Percentiles rank a stretch among this genome's conserved stretches.
Evolutionary conservation across 2,113 vertebrate species (phyloP).

Genomic region (Girardinichthys multiradiatus): DNA sequence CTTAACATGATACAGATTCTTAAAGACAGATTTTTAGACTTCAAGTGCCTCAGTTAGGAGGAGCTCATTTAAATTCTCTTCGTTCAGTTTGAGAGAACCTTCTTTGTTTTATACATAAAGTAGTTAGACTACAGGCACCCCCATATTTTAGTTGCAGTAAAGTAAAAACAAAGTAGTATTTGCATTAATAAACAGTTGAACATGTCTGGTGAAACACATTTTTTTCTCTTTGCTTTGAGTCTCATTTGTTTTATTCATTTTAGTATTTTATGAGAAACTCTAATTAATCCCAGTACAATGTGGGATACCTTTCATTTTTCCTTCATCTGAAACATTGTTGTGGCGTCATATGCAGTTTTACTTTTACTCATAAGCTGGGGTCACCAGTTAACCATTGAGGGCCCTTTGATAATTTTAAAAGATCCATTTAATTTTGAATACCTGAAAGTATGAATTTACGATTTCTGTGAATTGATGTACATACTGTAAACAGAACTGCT

Average conservation of each 20-base stretch:
- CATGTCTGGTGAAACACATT: not conserved
- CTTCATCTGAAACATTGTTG: slow-evolving; percentile 28
- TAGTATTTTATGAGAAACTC: slow-evolving; percentile 24
- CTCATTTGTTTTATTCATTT: slow-evolving; percentile 47
- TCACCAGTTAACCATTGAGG: slow-evolving; percentile 14
- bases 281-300: slow-evolving; percentile 25
- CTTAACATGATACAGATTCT: slow-evolving; percentile 5
- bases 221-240: slow-evolving; percentile 31
- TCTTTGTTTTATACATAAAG: too few species aligned
- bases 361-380: slow-evolving; percentile 27
- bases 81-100: not conserved
- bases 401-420: slow-evolving; percentile 26
- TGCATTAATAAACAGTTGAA: not conserved
- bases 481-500: slow-evolving; percentile 34
- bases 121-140: too few species aligned
- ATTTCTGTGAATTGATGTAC: slow-evolving; percentile 38
- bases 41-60: slow-evolving; percentile 51
- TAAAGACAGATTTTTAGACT: slow-evolving; percentile 6
- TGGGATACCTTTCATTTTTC: slow-evolving; percentile 8
- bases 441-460: slow-evolving; percentile 22
- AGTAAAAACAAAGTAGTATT: not conserved
- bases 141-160: not conserved
- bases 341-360: slow-evolving; percentile 18
- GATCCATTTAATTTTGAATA: slow-evolving; percentile 33
- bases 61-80: slow-evolving; percentile 24